Percentiles rank a stretch among this genome's conserved stretches.
These are phyloP conservation scores for Upupa epops DNA, from an alignment of 2,113 vertebrate genomes.

Conservation along the genomic window DNA sequence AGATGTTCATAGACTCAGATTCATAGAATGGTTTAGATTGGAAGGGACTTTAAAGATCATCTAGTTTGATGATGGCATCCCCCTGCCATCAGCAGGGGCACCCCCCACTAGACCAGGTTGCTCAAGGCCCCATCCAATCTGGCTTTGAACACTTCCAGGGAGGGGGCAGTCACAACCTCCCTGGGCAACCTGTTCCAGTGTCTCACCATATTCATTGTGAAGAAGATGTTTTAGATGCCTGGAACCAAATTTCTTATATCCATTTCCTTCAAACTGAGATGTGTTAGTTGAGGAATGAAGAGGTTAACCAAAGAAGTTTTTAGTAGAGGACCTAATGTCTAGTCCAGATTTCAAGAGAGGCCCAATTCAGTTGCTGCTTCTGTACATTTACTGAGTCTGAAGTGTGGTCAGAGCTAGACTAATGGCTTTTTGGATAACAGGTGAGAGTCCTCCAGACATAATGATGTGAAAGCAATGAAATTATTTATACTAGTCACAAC, in stretches of 20 bases:
- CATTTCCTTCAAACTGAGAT: not conserved
- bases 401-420: not conserved
- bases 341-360: not conserved
- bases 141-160: too few species aligned
- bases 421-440: not conserved
- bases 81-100: too few species aligned
- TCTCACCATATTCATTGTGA: too few species aligned
- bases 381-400: not conserved
- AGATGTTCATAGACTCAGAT: too few species aligned
- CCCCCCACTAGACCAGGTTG: too few species aligned
- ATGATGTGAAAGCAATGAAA: not conserved
- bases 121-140: too few species aligned
- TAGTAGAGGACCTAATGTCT: not conserved
- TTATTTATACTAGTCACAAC: not conserved
- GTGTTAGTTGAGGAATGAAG: not conserved
- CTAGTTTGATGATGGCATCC: too few species aligned
- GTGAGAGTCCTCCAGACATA: not conserved
- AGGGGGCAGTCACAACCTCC: too few species aligned
- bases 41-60: too few species aligned
- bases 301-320: not conserved
- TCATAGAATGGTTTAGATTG: too few species aligned
- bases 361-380: not conserved
- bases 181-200: too few species aligned
- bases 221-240: too few species aligned
- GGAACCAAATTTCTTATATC: not conserved